phyloP scores from a whole-genome alignment of 2,797 vertebrate genomes.

The Rhodeus uyekii region DNA sequence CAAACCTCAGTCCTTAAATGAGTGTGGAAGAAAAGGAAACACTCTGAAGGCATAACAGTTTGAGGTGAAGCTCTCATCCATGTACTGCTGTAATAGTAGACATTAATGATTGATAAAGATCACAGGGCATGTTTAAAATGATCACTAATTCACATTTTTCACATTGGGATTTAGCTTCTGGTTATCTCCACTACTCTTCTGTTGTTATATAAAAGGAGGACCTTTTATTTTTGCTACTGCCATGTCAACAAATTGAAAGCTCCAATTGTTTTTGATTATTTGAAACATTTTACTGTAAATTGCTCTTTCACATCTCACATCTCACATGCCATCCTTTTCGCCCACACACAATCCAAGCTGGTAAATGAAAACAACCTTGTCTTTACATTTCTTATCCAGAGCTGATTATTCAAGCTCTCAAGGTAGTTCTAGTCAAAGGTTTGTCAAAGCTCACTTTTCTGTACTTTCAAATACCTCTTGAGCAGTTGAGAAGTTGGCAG shows the following conservation, averaged over 20 bases:
- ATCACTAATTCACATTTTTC: not conserved
- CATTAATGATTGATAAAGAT: not conserved
- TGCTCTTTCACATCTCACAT: constrained; percentile 20
- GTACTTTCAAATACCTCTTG: constrained; percentile 20
- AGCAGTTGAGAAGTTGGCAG: not conserved
- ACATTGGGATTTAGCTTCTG: not conserved
- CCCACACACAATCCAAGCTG: not conserved
- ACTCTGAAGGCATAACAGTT: not conserved
- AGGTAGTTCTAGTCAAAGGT: constrained; percentile 27
- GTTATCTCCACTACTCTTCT: not conserved
- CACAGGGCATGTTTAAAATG: not conserved
- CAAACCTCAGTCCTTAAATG: not conserved
- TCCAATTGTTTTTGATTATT: constrained; percentile 30
- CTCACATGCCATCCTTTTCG: constrained; percentile 5
- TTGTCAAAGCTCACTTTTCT: constrained; percentile 37
- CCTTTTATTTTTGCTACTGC: not conserved
- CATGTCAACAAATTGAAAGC: constrained; percentile 9
- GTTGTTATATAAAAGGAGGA: not conserved
- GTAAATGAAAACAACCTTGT: constrained; percentile 34
- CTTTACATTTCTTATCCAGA: constrained; percentile 35
- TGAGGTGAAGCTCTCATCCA: not conserved
- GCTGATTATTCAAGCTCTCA: constrained; percentile 43
- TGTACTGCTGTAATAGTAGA: not conserved
- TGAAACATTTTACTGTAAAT: constrained; percentile 36
- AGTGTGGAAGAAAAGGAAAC: not conserved